A percentile compares a stretch with the other conserved stretches of the same genome.
phyloP scores from a whole-genome alignment of 2,113 vertebrate species.

The Burhinus bistriatus region DNA sequence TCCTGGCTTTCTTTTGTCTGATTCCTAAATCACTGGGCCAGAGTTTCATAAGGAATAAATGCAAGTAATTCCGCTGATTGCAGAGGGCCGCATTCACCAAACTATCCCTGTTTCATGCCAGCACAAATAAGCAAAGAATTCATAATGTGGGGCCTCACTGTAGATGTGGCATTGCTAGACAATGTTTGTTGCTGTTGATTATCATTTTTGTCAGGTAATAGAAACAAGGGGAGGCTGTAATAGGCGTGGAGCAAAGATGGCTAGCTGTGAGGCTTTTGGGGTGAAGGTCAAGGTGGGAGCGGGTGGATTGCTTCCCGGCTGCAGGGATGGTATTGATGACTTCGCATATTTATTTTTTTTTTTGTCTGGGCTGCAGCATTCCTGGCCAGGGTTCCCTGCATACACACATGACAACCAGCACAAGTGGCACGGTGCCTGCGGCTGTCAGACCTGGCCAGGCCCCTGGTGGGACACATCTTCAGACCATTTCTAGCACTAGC shows the following conservation, averaged over 20 bases:
- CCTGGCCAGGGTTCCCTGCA: neutral
- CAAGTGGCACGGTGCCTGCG: accelerated
- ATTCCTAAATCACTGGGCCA: neutral
- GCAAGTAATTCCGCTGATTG: neutral
- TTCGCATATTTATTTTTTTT: neutral
- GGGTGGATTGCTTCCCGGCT: neutral
- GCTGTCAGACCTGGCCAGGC: neutral
- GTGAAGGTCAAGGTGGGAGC: neutral
- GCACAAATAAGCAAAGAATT: neutral
- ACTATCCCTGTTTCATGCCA: neutral
- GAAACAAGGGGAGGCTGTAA: neutral
- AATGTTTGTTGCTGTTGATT: neutral
- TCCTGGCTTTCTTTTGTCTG: neutral
- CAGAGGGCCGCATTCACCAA: neutral
- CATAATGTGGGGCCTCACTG: neutral
- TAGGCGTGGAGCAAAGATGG: neutral
- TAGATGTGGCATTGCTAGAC: neutral
- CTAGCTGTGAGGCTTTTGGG: neutral
- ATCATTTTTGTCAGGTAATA: neutral
- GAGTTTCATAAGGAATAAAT: neutral
- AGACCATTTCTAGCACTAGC: neutral
- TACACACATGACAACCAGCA: neutral
- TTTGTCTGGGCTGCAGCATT: neutral
- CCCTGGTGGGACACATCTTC: accelerated
- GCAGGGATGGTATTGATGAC: neutral